Base-by-base conservation (phyloP, 92 coral and sea anemone genomes). In the Blastomussa wellsi region DNA sequence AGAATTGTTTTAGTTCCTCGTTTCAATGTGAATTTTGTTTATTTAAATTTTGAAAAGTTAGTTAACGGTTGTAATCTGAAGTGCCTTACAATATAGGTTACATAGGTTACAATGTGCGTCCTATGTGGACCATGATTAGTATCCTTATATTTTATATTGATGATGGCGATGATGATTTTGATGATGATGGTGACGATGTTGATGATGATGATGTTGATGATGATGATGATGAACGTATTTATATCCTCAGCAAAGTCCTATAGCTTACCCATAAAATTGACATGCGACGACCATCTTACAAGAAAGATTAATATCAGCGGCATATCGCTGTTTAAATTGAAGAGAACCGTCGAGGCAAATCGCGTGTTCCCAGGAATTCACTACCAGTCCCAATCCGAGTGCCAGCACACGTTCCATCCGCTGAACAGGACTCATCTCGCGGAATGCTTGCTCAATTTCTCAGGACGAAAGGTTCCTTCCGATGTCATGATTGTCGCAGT, bases 291-390 rank as follows among this genome's bases (percentile, higher is more conserved):
- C 69, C 84, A 53, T 59, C 72, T 48, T 24, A 62, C 88, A 42
- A 79, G 77, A 7, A 59, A 41, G 2, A 91, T 91, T 32, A 59
- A 72, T 60, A 78, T 91, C 88, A 91, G 88, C 85, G 92, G 92
- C 14, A 89, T 91, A 29, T 89, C 92, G 29, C 86, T 91, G 10
- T 86, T 86, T 71, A 78, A 78, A 64, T 69, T 72, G n/a, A 65
- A 77, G 48, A 33, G 14, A 32, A 69, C 88, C 7, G 76, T 78
- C 5, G 77, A 86, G 1, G 94, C 94, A 31, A 74, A 91, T 19
- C 74, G 71, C 26, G 49, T 57, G 48, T 91, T 52, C 32, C 94
- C 94, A 7, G 92, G 90, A 72, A 89, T 91, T 77, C 67, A 83
- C 19, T 74, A 70, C 17, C 79, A 91, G 68, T 84, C 92, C 66